These are phyloP conservation scores for Cephus runcator DNA, from an alignment of 2,888 invertebrate genomes.

Conservation along the genomic window DNA sequence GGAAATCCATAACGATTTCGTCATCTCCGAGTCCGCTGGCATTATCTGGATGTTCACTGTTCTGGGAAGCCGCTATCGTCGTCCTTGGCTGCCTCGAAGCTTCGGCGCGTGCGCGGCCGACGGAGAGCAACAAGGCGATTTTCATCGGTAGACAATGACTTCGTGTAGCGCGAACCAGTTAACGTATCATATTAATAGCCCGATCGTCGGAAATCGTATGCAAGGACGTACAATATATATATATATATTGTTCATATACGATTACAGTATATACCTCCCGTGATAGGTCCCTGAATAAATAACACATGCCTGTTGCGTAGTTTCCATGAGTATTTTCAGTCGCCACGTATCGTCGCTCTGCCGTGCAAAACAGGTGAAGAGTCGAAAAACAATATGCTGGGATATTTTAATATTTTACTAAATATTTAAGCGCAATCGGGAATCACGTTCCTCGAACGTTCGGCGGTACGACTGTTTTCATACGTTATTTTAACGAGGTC, in stretches of 20 bases:
- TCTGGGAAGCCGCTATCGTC: conserved; percentile 51
- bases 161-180: conserved; percentile 14
- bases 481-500: no score
- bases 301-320: background rate
- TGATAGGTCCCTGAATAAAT: background rate
- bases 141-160: conserved; percentile 6
- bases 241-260: background rate
- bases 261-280: background rate
- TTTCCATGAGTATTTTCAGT: background rate
- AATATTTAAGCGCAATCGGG: background rate
- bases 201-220: conserved; percentile 21
- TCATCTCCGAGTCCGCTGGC: background rate
- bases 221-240: background rate
- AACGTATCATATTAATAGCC: conserved; percentile 29
- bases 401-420: background rate
- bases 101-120: conserved; percentile 26
- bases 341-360: background rate
- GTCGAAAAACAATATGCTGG: background rate
- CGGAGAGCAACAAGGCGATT: background rate
- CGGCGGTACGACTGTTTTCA: no score
- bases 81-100: conserved; percentile 40
- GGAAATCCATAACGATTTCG: background rate
- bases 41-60: conserved; percentile 43
- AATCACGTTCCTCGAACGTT: no score
- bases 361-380: background rate